A percentile compares a stretch with the other conserved stretches of the same genome.
These are phyloP conservation scores for Ferrisia virgata DNA, from an alignment of 2,888 invertebrate species.

Conservation along the genomic window DNA sequence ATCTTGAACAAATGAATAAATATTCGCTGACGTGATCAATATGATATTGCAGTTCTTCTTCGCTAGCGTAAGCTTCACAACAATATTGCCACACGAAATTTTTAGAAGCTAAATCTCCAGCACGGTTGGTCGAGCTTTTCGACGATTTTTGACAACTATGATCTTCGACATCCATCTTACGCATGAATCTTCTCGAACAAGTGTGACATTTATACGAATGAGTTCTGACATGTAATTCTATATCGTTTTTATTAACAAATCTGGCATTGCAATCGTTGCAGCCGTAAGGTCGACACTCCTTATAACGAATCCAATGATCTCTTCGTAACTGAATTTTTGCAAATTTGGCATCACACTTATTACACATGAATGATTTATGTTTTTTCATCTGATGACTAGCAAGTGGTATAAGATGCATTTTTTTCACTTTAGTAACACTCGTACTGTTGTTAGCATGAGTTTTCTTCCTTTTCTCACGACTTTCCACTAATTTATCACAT, in stretches of 20 bases:
- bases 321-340: background rate
- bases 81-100: background rate
- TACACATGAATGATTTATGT: background rate
- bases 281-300: background rate
- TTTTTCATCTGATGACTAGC: background rate
- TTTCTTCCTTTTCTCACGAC: background rate
- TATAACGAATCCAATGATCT: background rate
- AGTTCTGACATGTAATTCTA: background rate
- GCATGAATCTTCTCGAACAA: background rate
- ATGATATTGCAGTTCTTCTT: background rate
- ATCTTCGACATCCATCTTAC: background rate
- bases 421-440: too few species aligned
- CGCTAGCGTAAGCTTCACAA: background rate
- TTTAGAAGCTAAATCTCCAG: background rate
- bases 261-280: background rate
- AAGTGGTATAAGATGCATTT: too few species aligned
- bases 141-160: background rate
- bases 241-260: background rate
- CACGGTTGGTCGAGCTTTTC: background rate
- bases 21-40: background rate
- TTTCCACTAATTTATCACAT: background rate
- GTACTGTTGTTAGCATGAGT: background rate
- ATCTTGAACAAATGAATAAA: background rate
- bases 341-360: background rate
- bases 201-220: background rate